Conservation (phyloP, 2,888 invertebrate species). For the Ormyrus pomaceus region DNA sequence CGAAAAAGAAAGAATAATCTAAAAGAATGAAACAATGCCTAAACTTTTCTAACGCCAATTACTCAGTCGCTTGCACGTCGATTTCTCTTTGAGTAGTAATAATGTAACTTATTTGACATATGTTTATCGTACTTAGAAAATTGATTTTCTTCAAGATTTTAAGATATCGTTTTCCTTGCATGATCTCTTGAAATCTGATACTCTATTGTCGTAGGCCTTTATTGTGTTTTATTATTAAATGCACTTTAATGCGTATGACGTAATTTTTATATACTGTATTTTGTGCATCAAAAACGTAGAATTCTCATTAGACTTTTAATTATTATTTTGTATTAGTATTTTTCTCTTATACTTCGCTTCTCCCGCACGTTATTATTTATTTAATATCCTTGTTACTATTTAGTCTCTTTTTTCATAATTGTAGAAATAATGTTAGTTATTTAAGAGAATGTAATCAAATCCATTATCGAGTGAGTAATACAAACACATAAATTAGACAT, state of each 20-base stretch:
- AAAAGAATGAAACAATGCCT: conserved; percentile 21
- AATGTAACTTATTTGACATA: conserved; percentile 37
- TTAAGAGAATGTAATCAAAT: conserved; percentile 15
- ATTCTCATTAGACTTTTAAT: conserved; percentile 41
- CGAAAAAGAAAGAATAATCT: conserved; percentile 11
- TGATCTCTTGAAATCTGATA: conserved; percentile 56
- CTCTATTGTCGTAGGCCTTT: conserved; percentile 48
- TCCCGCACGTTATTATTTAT: conserved; percentile 35
- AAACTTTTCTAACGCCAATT: conserved; percentile 47
- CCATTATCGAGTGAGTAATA: conserved; percentile 47
- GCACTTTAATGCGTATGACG: conserved; percentile 18
- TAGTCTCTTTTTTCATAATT: conserved; percentile 26
- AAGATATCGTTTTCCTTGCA: conserved; percentile 56
- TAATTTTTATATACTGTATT: conserved; percentile 34
- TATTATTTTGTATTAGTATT: conserved; percentile 11
- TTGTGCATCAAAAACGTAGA: conserved; percentile 53
- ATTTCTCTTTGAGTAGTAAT: conserved; percentile 45
- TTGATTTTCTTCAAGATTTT: conserved; percentile 57
- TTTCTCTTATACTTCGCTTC: conserved; percentile 41
- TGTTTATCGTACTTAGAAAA: conserved; percentile 42
- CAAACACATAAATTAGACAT: neutral
- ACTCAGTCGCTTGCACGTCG: conserved; percentile 51
- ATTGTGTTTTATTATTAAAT: conserved; percentile 32
- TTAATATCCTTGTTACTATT: neutral
- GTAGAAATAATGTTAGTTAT: conserved; percentile 23